A percentile compares a stretch with the other conserved stretches of the same genome.
Conservation (phyloP, 2,113 vertebrate species). For the Zosterops hypoxanthus region DNA sequence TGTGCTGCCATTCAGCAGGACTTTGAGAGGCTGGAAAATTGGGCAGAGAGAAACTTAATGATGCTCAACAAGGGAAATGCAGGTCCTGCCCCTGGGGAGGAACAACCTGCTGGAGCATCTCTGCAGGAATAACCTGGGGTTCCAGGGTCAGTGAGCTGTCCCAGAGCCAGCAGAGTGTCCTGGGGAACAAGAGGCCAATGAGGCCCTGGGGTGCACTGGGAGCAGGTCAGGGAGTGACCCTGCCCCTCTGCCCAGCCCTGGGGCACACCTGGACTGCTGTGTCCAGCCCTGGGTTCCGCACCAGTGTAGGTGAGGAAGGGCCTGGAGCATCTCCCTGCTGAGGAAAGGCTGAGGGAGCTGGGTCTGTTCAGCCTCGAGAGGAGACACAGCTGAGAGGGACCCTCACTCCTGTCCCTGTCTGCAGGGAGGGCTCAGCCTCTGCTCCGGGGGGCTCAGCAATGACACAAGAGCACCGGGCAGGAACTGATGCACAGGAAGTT, state of each 20-base stretch:
- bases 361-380: not conserved
- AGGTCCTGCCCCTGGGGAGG: not conserved
- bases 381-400: too few relatives aligned
- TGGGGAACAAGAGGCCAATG: not conserved
- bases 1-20: not conserved
- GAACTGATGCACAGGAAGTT: not conserved
- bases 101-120: not conserved
- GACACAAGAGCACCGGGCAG: not conserved
- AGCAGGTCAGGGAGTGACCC: not conserved
- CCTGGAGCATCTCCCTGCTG: not conserved
- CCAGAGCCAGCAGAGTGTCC: not conserved
- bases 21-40: not conserved
- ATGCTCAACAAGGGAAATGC: not conserved
- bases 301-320: too few relatives aligned
- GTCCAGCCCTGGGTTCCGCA: not conserved
- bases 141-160: not conserved
- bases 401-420: not conserved
- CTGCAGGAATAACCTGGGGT: not conserved
- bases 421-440: not conserved
- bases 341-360: not conserved
- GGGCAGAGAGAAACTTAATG: not conserved
- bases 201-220: not conserved
- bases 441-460: too few relatives aligned
- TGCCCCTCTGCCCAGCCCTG: not conserved
- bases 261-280: not conserved